Base-by-base conservation (phyloP, 1,140 invertebrate species). In the Drosophila yakuba region DNA sequence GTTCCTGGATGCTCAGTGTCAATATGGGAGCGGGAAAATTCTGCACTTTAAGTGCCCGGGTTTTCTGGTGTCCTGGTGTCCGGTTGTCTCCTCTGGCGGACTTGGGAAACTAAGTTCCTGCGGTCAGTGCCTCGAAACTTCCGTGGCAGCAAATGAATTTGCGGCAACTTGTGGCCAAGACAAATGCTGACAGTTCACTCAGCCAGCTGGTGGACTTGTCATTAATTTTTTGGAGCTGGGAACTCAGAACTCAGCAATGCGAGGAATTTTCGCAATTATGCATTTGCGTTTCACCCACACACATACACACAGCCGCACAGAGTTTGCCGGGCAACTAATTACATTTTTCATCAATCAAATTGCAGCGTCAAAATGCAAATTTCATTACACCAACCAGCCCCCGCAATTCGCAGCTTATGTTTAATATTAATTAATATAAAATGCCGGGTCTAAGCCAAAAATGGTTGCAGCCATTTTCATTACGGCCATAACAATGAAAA, bases 361-460 rank as follows among this genome's bases (percentile, higher is more conserved):
- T 83, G 64, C 71, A 58, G 52, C 50, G 43, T 75, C 63, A 72
- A 62, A 66, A 80, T 89, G 75, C 72, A 88, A 88, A 83, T 88
- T 79, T 80, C 48, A 74, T 68, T 77, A 56, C 32, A 25, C 14
- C n/a, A 11, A 12, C 12, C 54, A 15, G 8, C 10, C 35, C 38
- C 47, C 38, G 20, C 43, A 45, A 2, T 20, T 20, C 3, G 43
- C 44, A 45, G 68, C 68, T 72, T 58, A 58, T 89, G 72, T 71
- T 86, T 86, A 89, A 88, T 67, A 88, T 88, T 89, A 88, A 88
- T 88, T 88, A 88, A 88, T 83, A 83, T 83, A 75, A 88, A 89
- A 86, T 86, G 79, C 61, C 48, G 41, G 23, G 50, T 52, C 83
- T 79, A 82, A 88, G 82, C 76, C 72, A 72, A 80, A 76, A 83